Percentiles rank a stretch among this genome's conserved stretches.
Conservation (phyloP, 2,797 vertebrate genomes). For the Micrastur ruficollis region DNA sequence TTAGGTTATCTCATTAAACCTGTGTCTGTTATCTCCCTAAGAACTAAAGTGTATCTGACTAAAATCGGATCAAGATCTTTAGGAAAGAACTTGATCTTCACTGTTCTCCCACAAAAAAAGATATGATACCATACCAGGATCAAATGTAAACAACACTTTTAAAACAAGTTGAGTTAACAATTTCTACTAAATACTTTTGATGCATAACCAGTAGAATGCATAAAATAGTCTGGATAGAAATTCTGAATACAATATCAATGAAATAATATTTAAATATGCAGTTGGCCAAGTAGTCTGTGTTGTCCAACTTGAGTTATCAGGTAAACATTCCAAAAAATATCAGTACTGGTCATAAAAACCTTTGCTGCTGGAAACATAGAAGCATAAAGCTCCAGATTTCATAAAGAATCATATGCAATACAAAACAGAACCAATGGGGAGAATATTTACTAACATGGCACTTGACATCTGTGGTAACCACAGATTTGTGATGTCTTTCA, state of each 20-base stretch:
- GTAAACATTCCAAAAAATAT: background rate
- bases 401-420: background rate
- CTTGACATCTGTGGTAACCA: background rate
- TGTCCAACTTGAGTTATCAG: background rate
- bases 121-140: background rate
- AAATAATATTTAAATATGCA: background rate
- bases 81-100: background rate
- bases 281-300: background rate
- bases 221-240: background rate
- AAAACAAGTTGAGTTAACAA: background rate
- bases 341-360: background rate
- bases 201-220: background rate
- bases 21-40: background rate
- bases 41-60: background rate
- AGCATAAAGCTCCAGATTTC: background rate
- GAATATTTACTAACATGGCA: background rate
- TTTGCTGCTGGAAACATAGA: background rate
- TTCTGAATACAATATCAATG: background rate
- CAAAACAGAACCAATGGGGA: background rate
- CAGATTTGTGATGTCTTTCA: background rate
- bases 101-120: background rate
- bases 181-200: background rate
- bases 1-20: background rate
- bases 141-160: background rate
- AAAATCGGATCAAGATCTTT: background rate